Evolutionary conservation across 1,140 invertebrate species (phyloP), one percentile per base, ranked within the genome.

Genomic region (Leptestheria dahalacensis): DNA sequence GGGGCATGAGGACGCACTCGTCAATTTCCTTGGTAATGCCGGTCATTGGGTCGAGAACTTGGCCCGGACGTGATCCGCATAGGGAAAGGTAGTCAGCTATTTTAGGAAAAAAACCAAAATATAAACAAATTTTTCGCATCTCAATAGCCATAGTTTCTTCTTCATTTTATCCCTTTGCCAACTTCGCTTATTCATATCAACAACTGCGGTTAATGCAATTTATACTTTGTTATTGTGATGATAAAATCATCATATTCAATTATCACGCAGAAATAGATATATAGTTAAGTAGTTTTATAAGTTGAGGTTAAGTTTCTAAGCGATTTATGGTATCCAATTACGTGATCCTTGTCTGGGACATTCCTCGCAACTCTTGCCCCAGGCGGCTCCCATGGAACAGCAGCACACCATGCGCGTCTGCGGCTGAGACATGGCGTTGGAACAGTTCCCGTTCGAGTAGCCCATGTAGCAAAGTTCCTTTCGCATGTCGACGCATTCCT

Each of bases 371-470:
- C 82, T 82, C 49, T 75, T 75, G 1, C 86, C 86, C 90, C 90
- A 93, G 0, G 84, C 89, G 63, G 79, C 78, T 0, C 88, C 90
- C 76, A 91, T 85, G 0, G 85, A 86, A 73, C 90, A 93, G 67
- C 89, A 93, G 66, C 90, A 92, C 24, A 88, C 72, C 78, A 88
- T 87, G 67, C 81, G 80, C 1, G 88, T 91, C 68, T 90, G 82
- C 21, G 82, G 79, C 21, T 82, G 79, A 15, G 82, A 79, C 79
- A 91, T 84, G 0, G 86, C 79, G 47, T 79, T 75, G 3, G 81
- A 73, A 67, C 87, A 91, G 41, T 74, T 72, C 33, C 78, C 79
- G 29, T 81, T 79, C 3, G 68, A 69, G 67, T 81, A 86, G 24
- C 80, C 78, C 64, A 86, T 74, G 69, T 84, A 92, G 69, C 90